phyloP scores from a whole-genome alignment of 2,888 invertebrate genomes.

The Heliconius aoede region DNA sequence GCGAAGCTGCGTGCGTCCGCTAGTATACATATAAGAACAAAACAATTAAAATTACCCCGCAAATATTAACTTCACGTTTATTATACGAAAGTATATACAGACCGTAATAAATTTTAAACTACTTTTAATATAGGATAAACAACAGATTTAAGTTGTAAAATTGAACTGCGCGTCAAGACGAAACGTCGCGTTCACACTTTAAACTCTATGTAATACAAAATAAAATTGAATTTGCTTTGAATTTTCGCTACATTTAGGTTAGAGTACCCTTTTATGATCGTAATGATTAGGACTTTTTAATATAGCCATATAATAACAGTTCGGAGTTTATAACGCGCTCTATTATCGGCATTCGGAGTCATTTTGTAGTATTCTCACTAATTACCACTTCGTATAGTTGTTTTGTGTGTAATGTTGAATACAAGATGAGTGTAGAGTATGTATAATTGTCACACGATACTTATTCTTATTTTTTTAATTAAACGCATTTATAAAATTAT shows the following conservation, averaged over 20 bases:
- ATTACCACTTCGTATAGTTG: conserved; percentile 42
- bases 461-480: not conserved
- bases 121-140: conserved; percentile 48
- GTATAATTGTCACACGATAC: not conserved
- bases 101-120: conserved; percentile 45
- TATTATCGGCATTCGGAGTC: conserved; percentile 47
- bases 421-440: not conserved
- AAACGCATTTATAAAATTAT: not conserved
- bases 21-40: not conserved
- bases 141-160: conserved; percentile 46
- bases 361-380: conserved; percentile 42
- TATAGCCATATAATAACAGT: conserved; percentile 50
- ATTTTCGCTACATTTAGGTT: conserved; percentile 38
- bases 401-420: conserved; percentile 34
- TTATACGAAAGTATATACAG: conserved; percentile 39
- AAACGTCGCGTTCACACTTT: not conserved
- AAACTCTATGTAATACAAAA: not conserved
- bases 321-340: conserved; percentile 46
- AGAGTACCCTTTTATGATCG: conserved; percentile 46
- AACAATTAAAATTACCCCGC: conserved; percentile 13
- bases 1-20: too few relatives aligned
- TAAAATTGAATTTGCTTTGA: conserved; percentile 20
- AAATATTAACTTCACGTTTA: conserved; percentile 29
- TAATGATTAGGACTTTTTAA: conserved; percentile 48
- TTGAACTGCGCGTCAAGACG: conserved; percentile 19